Conservation (phyloP, 2,888 invertebrate species). For the Cataglyphis albicans region DNA sequence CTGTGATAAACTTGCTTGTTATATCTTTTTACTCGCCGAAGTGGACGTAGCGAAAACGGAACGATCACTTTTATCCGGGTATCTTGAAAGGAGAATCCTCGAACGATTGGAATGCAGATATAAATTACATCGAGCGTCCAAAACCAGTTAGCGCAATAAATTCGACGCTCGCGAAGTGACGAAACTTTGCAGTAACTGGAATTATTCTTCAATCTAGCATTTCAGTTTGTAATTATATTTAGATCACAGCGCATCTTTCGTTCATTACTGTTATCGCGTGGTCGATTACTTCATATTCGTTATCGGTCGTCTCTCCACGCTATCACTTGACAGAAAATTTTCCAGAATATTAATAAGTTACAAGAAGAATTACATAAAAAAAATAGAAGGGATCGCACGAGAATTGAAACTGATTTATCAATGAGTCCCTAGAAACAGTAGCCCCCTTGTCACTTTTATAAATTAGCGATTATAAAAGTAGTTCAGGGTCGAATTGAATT, state of each 20-base stretch:
- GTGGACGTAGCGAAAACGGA: background rate
- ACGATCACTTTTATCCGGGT: background rate
- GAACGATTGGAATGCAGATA: conserved; percentile 22
- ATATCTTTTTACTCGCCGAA: background rate
- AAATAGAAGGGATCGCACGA: no score
- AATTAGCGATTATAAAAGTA: conserved; percentile 39
- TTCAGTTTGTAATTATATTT: conserved; percentile 21
- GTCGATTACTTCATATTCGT: conserved; percentile 21
- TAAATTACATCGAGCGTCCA: conserved; percentile 1
- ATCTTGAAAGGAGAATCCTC: background rate
- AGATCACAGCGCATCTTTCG: background rate
- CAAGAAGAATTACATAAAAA: background rate
- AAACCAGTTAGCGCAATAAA: conserved; percentile 27
- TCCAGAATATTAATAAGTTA: background rate
- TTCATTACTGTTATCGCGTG: conserved; percentile 10
- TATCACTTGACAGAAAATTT: conserved; percentile 25
- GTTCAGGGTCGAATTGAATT: conserved; percentile 49
- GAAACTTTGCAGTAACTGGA: conserved; percentile 4
- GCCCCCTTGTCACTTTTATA: conserved; percentile 20
- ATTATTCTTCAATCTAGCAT: background rate
- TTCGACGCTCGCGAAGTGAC: background rate
- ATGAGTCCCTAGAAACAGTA: conserved; percentile 19
- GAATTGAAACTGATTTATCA: conserved; percentile 25
- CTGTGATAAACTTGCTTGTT: background rate
- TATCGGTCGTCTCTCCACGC: conserved; percentile 38